Conservation (phyloP, 1,140 invertebrate species). For the Apis mellifera region DNA sequence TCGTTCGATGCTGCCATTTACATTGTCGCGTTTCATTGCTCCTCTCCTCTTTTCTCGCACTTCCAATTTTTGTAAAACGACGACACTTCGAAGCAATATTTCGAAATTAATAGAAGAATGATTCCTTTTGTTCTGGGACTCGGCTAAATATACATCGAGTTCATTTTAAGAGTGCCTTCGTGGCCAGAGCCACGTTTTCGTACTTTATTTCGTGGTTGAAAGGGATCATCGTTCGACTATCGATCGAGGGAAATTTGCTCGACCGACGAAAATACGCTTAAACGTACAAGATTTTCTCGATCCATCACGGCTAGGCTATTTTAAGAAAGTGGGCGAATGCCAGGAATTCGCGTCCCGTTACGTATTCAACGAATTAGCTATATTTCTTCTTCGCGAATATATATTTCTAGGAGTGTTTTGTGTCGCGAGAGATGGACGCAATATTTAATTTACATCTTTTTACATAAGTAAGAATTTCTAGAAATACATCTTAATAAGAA, state of each 20-base stretch:
- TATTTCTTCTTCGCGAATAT: background rate
- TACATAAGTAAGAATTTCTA: too few relatives aligned
- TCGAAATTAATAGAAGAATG: background rate
- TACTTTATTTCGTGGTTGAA: background rate
- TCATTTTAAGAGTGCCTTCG: background rate
- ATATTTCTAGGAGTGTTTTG: too few relatives aligned
- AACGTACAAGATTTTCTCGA: constrained; percentile 7
- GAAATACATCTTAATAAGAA: too few relatives aligned
- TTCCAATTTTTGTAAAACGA: background rate
- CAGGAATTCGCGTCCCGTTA: constrained; percentile 19
- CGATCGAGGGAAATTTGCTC: background rate
- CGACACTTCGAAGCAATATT: constrained; percentile 5
- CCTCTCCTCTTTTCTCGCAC: background rate
- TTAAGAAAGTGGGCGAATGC: constrained; percentile 46
- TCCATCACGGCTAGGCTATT: constrained; percentile 26
- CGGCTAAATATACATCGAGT: constrained; percentile 13
- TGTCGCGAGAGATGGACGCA: too few relatives aligned
- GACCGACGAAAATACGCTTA: background rate
- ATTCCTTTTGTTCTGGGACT: background rate
- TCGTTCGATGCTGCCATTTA: background rate
- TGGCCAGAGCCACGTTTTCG: too few relatives aligned
- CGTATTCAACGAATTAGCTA: constrained; percentile 16
- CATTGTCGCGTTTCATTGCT: too few relatives aligned
- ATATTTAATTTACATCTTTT: too few relatives aligned
- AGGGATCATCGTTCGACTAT: background rate